Conservation (phyloP, 2,797 vertebrate genomes). For the Sandelia bainsii region DNA sequence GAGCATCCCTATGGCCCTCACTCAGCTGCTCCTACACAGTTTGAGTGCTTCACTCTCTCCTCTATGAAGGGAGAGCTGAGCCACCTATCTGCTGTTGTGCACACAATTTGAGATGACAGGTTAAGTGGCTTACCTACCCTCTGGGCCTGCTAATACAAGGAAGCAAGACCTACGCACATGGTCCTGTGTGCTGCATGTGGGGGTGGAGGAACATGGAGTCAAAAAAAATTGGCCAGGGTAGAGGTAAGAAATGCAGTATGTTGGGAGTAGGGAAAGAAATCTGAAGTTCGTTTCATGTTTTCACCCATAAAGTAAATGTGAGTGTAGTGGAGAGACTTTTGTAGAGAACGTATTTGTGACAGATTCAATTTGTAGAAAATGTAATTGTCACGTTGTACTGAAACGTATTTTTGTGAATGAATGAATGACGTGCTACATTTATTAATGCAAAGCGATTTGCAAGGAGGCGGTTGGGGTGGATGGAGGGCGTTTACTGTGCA, state of each 20-base stretch:
- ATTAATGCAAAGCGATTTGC: no score
- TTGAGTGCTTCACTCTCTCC: constrained; percentile 59
- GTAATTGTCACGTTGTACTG: no score
- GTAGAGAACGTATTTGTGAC: no score
- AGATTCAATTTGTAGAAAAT: no score
- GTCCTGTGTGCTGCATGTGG: constrained; percentile 38
- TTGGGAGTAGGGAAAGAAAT: constrained; percentile 7
- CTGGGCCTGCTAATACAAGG: constrained; percentile 71
- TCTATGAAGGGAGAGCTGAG: constrained; percentile 44
- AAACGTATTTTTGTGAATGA: no score
- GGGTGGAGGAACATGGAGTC: background rate
- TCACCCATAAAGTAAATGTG: background rate
- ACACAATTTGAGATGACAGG: constrained; percentile 83
- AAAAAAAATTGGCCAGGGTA: background rate
- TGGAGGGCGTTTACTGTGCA: no score
- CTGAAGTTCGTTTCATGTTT: background rate
- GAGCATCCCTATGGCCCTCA: constrained; percentile 49
- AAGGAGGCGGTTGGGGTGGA: no score
- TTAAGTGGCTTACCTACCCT: constrained; percentile 82
- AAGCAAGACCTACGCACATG: constrained; percentile 51
- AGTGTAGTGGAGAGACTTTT: background rate
- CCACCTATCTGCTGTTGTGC: constrained; percentile 72
- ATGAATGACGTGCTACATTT: no score
- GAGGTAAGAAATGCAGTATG: constrained; percentile 12
- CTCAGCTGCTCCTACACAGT: constrained; percentile 52